Evolutionary conservation across 2,797 vertebrate genomes (phyloP).

Genomic region (Trichosurus vulpecula): DNA sequence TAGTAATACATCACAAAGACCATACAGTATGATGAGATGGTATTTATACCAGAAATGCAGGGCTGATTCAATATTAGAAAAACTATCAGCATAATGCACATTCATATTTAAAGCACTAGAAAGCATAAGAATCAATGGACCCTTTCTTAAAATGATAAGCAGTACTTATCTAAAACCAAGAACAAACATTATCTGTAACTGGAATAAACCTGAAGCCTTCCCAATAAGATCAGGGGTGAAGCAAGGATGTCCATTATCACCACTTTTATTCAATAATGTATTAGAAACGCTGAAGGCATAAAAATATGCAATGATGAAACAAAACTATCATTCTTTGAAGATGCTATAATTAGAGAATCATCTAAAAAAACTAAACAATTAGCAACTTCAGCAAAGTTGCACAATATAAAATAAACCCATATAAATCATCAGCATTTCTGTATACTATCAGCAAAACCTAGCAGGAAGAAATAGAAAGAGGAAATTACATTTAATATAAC

Average conservation of each 20-base stretch:
- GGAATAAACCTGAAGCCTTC: not conserved
- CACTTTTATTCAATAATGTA: not conserved
- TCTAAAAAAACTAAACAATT: not conserved
- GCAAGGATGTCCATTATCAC: not conserved
- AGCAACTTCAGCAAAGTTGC: not conserved
- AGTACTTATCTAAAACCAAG: not conserved
- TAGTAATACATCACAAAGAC: too few relatives aligned
- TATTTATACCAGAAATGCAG: not conserved
- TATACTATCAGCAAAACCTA: not conserved
- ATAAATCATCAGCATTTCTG: not conserved
- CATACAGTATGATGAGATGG: not conserved
- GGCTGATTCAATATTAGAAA: not conserved
- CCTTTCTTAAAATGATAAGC: not conserved
- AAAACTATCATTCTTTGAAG: not conserved
- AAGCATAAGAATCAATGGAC: not conserved
- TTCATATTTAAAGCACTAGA: not conserved
- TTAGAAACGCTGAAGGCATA: not conserved
- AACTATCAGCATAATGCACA: not conserved
- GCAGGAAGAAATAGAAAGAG: not conserved
- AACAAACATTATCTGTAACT: not conserved
- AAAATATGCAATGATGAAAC: not conserved
- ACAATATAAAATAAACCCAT: not conserved
- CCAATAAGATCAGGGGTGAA: not conserved
- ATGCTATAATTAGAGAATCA: not conserved
- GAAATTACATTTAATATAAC: not conserved